Evolutionary conservation across 2,888 invertebrate species (phyloP).

Genomic region (Hyppa rectilinea): DNA sequence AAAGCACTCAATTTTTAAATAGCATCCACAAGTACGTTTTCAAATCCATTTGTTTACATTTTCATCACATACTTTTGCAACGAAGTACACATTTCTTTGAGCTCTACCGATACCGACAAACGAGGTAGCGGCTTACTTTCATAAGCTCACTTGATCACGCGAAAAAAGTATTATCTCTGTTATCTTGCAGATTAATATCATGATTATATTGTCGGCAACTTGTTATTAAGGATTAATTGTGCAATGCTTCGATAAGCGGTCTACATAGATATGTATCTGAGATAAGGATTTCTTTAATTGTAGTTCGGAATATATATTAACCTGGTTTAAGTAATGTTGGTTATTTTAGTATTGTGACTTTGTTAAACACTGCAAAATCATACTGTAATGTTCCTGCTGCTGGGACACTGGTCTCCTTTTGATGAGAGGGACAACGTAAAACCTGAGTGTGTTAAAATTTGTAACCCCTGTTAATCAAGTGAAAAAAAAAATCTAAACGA

Average conservation of each 20-base stretch:
- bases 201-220: constrained; percentile 31
- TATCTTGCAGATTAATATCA: constrained; percentile 29
- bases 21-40: not conserved
- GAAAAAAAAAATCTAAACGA: too few relatives aligned
- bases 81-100: not conserved
- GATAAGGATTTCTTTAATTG: constrained; percentile 19
- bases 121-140: constrained; percentile 12
- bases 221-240: constrained; percentile 41
- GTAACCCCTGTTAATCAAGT: too few relatives aligned
- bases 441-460: too few relatives aligned
- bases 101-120: not conserved
- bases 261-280: constrained; percentile 13
- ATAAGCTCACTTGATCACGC: constrained; percentile 22
- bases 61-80: not conserved
- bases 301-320: not conserved
- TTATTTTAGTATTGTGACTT: not conserved
- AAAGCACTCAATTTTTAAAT: not conserved
- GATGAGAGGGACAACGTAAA: too few relatives aligned
- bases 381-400: too few relatives aligned
- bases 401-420: too few relatives aligned
- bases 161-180: constrained; percentile 36
- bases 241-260: constrained; percentile 33
- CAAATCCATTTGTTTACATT: not conserved
- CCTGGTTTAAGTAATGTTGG: constrained; percentile 10
- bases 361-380: too few relatives aligned